Evolutionary conservation across 2,888 invertebrate genomes (phyloP).

Genomic region (Eupithecia subfuscata): DNA sequence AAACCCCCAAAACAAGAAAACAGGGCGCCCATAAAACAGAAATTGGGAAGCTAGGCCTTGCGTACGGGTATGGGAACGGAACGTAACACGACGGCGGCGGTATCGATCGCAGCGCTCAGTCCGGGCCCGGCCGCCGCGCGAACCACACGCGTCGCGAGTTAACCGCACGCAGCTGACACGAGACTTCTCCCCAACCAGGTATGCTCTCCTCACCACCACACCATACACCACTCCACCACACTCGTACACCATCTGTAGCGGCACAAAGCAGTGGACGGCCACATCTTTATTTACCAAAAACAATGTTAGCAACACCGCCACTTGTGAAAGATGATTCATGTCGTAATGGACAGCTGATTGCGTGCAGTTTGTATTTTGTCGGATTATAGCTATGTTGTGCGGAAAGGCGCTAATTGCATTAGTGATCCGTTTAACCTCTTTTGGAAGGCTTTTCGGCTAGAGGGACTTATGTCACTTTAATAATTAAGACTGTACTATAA

Average conservation of each 20-base stretch:
- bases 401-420: slow-evolving; percentile 40
- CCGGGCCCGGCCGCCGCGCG: slow-evolving; percentile 73
- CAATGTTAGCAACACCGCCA: slow-evolving; percentile 39
- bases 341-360: slow-evolving; percentile 42
- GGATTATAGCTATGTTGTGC: slow-evolving; percentile 34
- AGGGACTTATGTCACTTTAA: not conserved
- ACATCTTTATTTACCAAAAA: slow-evolving; percentile 31
- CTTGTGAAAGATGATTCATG: slow-evolving; percentile 40
- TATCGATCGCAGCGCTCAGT: slow-evolving; percentile 81
- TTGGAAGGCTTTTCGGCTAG: slow-evolving; percentile 23
- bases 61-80: slow-evolving; percentile 60
- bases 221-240: not conserved
- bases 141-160: slow-evolving; percentile 59
- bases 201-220: slow-evolving; percentile 1
- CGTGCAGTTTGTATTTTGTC: slow-evolving; percentile 38
- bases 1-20: slow-evolving; percentile 19
- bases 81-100: slow-evolving; percentile 71
- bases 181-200: slow-evolving; percentile 36
- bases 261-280: not conserved
- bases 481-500: not conserved
- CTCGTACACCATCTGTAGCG: not conserved
- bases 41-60: slow-evolving; percentile 33
- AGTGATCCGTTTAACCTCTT: slow-evolving; percentile 32
- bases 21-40: slow-evolving; percentile 22
- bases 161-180: slow-evolving; percentile 23